Base-by-base conservation (phyloP, 2,797 vertebrate genomes). In the Xiphophorus birchmanni region DNA sequence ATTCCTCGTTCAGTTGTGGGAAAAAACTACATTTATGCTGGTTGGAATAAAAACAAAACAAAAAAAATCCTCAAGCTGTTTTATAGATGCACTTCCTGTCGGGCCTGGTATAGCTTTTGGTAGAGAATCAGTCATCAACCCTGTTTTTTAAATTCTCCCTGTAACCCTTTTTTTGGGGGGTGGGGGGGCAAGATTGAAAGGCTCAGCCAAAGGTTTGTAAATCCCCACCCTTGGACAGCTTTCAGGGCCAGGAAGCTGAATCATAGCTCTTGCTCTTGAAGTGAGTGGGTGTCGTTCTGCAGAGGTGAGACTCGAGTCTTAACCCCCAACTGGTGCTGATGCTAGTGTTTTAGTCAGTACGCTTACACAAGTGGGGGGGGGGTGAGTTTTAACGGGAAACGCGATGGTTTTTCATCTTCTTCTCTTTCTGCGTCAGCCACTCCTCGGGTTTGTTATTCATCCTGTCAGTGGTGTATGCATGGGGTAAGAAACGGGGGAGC, bases 361-460 rank as follows among this genome's bases (percentile, higher is more conserved):
- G 72, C 75, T 73, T 80, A 85, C 91, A 87, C 76, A 86, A 79
- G 73, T 54, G 15, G 50, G 50, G 12, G 11, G 12, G 10, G n/a
- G 4, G 8, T 5, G 81, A 74, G 82, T 73, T 79, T 86, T 23
- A 78, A 84, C 71, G 80, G 80, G 71, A 87, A 74, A 56, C 18
- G 35, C 7, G 11, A 65, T 52, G 69, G 78, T 86, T 88, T 79
- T 60, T 48, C 72, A 80, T 82, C 79, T 71, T 58, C 54, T 18
- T 58, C 58, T 77, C 79, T 67, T 52, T 86, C 67, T 81, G 44
- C 71, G 76, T 89, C 85, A 82, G 80, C 82, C 81, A 78, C 84
- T 87, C 85, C 79, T 80, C 29, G 29, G 79, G 87, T 92, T 93
- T 94, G 93, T 94, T 94, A 82, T 95, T 94, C 88, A 78, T 94